Conservation (phyloP, 2,797 vertebrate genomes). For the Erpetoichthys calabaricus region DNA sequence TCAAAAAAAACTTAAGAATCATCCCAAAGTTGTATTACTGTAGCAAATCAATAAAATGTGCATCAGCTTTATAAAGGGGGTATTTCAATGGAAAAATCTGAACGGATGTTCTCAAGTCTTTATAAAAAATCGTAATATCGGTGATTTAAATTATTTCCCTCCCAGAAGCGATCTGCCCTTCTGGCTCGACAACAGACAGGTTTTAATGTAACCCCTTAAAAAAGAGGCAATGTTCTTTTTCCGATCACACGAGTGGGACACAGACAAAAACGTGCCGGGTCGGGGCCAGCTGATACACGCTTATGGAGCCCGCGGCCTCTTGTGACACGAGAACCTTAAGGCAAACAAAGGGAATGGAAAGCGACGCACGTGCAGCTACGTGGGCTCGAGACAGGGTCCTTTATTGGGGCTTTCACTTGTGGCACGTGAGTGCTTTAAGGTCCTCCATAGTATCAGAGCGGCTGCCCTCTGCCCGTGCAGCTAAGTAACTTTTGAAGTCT, state of each 20-base stretch:
- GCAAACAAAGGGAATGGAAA: constrained; percentile 20
- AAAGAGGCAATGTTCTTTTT: no score
- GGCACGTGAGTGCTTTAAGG: constrained; percentile 11
- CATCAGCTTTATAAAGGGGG: no score
- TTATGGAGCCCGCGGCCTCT: constrained; percentile 8
- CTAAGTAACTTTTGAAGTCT: neutral
- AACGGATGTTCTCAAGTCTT: no score
- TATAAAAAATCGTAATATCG: no score
- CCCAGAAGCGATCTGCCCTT: no score
- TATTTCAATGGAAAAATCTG: no score
- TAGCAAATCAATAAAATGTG: no score
- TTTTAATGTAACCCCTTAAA: no score
- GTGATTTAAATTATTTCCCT: no score
- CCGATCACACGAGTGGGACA: no score
- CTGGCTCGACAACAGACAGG: no score
- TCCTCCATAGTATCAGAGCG: constrained; percentile 5
- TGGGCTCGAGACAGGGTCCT: constrained; percentile 16
- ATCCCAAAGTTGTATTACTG: constrained; percentile 9
- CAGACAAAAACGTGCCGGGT: no score
- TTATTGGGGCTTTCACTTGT: neutral
- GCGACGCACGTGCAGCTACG: constrained; percentile 22
- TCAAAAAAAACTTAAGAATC: constrained; percentile 25
- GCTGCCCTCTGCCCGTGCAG: constrained; percentile 2
- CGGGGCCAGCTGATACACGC: neutral
- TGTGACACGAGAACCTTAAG: constrained; percentile 25